Evolutionary conservation across 2,113 vertebrate genomes (phyloP).

Genomic region (Peromyscus polionotus): DNA sequence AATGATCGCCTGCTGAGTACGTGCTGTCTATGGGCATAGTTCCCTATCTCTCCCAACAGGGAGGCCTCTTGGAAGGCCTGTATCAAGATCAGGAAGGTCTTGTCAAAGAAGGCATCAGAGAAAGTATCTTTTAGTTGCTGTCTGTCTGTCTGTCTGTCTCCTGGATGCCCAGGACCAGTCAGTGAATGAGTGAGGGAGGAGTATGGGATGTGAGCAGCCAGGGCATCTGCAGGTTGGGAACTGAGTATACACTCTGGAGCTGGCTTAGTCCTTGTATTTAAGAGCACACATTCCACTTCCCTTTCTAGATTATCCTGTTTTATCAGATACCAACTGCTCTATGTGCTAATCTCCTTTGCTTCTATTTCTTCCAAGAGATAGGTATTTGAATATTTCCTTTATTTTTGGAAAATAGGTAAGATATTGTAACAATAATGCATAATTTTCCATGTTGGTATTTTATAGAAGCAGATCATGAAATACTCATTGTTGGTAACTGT

Average conservation of each 20-base stretch:
- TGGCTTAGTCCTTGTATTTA: not conserved
- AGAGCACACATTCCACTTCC: not conserved
- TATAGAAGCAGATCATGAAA: not conserved
- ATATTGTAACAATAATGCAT: not conserved
- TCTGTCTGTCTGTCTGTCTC: not conserved
- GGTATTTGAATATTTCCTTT: not conserved
- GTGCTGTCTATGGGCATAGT: not conserved
- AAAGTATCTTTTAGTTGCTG: not conserved
- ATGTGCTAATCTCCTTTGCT: not conserved
- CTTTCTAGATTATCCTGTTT: not conserved
- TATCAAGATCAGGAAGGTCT: not conserved
- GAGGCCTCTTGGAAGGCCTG: too few species aligned
- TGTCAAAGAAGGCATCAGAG: not conserved
- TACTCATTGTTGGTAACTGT: not conserved
- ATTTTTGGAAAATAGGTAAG: conserved; percentile 29
- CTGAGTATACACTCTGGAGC: not conserved
- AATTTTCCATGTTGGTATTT: not conserved
- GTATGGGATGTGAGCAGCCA: not conserved
- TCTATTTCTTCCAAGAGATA: conserved; percentile 25
- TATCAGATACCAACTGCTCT: not conserved
- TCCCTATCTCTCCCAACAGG: not conserved
- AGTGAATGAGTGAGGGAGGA: not conserved
- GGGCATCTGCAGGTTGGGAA: too few species aligned
- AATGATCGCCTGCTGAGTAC: not conserved
- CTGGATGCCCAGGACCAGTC: not conserved